phyloP scores from a whole-genome alignment of 2,888 invertebrate genomes.

The Meandrusa payeni region DNA sequence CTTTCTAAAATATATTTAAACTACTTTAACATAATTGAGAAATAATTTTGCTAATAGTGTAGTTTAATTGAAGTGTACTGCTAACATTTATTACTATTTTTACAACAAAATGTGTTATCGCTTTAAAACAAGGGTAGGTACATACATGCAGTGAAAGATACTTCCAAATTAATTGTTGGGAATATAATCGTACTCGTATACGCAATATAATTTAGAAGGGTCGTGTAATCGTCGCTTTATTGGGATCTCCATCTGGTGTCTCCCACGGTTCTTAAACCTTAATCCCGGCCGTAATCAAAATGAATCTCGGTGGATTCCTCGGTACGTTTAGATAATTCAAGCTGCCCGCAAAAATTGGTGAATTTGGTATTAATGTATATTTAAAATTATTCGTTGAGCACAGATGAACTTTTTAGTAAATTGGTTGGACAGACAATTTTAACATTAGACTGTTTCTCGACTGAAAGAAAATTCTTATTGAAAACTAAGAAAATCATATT shows the following conservation, averaged over 20 bases:
- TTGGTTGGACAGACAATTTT: no score
- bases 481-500: no score
- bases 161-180: slow-evolving; percentile 22
- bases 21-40: no score
- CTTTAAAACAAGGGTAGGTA: background rate
- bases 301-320: slow-evolving; percentile 50
- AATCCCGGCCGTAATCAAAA: slow-evolving; percentile 69
- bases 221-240: slow-evolving; percentile 48
- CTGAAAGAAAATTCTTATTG: no score
- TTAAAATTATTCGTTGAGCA: no score
- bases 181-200: slow-evolving; percentile 38
- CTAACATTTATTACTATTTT: no score
- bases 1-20: no score
- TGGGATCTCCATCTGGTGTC: slow-evolving; percentile 38
- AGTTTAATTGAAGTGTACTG: no score
- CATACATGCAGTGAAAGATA: background rate
- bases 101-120: no score
- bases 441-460: no score
- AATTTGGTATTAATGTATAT: background rate
- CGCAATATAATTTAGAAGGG: slow-evolving; percentile 33
- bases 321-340: slow-evolving; percentile 21
- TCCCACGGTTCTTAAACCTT: slow-evolving; percentile 49
- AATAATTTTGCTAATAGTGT: no score
- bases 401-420: no score
- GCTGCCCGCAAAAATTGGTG: slow-evolving; percentile 4